Evolutionary conservation across 1,140 invertebrate genomes (phyloP).

Genomic region (Scaptomyza montana): DNA sequence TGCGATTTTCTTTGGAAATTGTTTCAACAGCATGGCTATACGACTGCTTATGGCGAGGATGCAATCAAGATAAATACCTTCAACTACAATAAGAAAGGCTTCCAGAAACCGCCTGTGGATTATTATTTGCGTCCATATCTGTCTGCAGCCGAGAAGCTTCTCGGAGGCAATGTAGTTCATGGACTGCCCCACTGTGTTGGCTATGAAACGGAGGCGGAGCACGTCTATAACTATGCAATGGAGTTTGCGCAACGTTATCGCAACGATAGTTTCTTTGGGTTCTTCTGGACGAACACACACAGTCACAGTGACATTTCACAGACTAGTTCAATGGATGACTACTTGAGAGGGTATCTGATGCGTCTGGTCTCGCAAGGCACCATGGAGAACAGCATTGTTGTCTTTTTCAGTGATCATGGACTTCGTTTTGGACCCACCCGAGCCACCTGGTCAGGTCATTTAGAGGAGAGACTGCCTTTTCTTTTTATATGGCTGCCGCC

Average conservation of each 20-base stretch:
- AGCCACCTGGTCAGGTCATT: slow-evolving; percentile 88
- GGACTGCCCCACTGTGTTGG: slow-evolving; percentile 85
- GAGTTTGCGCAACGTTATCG: slow-evolving; percentile 86
- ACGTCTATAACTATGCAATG: slow-evolving; percentile 86
- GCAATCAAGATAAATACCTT: slow-evolving; percentile 90
- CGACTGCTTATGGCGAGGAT: slow-evolving; percentile 93
- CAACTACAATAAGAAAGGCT: slow-evolving; percentile 92
- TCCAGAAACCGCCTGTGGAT: slow-evolving; percentile 90
- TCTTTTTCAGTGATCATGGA: slow-evolving; percentile 97
- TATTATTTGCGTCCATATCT: slow-evolving; percentile 92
- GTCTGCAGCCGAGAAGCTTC: slow-evolving; percentile 86
- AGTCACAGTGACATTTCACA: slow-evolving; percentile 91
- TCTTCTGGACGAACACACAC: slow-evolving; percentile 91
- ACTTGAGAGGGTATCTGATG: slow-evolving; percentile 86
- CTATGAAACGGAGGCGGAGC: slow-evolving; percentile 85
- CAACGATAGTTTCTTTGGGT: slow-evolving; percentile 88
- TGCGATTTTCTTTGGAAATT: slow-evolving; percentile 93
- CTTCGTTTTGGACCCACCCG: slow-evolving; percentile 93
- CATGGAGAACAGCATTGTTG: slow-evolving; percentile 88
- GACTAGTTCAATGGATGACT: slow-evolving; percentile 87
- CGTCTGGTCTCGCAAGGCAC: slow-evolving; percentile 85
- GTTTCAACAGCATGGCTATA: slow-evolving; percentile 89
- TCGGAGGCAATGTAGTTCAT: slow-evolving; percentile 83
- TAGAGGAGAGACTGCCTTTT: slow-evolving; percentile 95
- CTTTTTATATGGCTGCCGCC: slow-evolving; percentile 91